These are phyloP conservation scores for Scarus forsteni DNA, from an alignment of 2,797 vertebrate species.

Conservation along the genomic window DNA sequence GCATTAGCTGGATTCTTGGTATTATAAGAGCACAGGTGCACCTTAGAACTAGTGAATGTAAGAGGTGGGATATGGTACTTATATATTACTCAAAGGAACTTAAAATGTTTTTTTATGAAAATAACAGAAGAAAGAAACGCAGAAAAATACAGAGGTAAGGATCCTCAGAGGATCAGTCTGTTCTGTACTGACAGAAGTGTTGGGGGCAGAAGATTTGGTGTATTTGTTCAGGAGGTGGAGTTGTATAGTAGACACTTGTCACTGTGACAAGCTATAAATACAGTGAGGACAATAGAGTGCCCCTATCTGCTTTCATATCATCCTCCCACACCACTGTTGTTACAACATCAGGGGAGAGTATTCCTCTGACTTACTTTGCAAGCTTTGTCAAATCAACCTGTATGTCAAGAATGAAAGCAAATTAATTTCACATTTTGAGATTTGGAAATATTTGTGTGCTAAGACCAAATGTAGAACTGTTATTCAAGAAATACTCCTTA, in stretches of 20 bases:
- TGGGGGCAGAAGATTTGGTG: conserved; percentile 11
- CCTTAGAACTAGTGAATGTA: conserved; percentile 10
- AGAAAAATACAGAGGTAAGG: conserved; percentile 26
- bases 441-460: neutral
- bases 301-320: neutral
- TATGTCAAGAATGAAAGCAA: neutral
- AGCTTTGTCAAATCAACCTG: neutral
- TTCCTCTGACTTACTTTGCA: neutral
- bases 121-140: conserved; percentile 35
- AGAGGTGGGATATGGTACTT: neutral
- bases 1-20: conserved; percentile 22
- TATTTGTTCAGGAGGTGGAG: conserved; percentile 8
- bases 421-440: neutral
- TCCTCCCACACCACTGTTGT: conserved; percentile 5
- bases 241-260: conserved; percentile 1
- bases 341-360: neutral
- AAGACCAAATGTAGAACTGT: neutral
- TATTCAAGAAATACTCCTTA: too few relatives aligned
- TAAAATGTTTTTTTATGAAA: conserved; percentile 39
- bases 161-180: conserved; percentile 26
- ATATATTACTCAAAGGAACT: conserved; percentile 14
- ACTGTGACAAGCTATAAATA: conserved; percentile 2
- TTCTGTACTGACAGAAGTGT: conserved; percentile 13
- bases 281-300: conserved; percentile 16
- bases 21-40: neutral